A percentile compares a stretch with the other conserved stretches of the same genome.
Evolutionary conservation across 2,113 vertebrate species (phyloP).

Genomic region (Siniperca chuatsi): DNA sequence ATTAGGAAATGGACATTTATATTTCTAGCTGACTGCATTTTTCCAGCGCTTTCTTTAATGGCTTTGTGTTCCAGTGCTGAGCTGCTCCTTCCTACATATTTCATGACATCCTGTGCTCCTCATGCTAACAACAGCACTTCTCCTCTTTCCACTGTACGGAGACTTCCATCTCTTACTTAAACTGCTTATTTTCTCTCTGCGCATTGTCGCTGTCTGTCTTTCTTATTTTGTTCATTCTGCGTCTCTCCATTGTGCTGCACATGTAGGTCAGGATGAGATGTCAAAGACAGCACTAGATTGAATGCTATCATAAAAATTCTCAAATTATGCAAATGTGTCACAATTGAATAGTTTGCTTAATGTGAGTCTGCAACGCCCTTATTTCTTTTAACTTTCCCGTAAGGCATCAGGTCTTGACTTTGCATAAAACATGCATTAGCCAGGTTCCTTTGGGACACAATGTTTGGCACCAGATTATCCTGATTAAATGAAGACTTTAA

Average conservation of each 20-base stretch:
- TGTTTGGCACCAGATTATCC: constrained; percentile 36
- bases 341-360: constrained; percentile 5
- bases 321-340: background rate
- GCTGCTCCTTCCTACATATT: constrained; percentile 79
- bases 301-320: constrained; percentile 15
- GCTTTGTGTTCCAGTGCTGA: constrained; percentile 76
- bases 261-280: constrained; percentile 54
- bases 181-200: constrained; percentile 16
- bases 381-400: constrained; percentile 4
- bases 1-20: constrained; percentile 71
- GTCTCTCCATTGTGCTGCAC: constrained; percentile 23
- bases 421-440: constrained; percentile 42
- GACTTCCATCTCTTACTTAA: constrained; percentile 44
- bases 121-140: constrained; percentile 57
- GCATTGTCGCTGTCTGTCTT: background rate
- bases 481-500: constrained; percentile 20
- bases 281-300: constrained; percentile 4
- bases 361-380: background rate
- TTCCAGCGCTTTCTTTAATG: constrained; percentile 75
- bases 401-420: constrained; percentile 35
- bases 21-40: constrained; percentile 75
- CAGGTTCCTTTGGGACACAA: background rate
- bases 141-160: constrained; percentile 45
- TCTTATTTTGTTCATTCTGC: constrained; percentile 14
- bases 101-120: constrained; percentile 79